Percentiles rank a stretch among this genome's conserved stretches.
Conservation (phyloP, 2,888 invertebrate species). For the Adineta ricciae region DNA sequence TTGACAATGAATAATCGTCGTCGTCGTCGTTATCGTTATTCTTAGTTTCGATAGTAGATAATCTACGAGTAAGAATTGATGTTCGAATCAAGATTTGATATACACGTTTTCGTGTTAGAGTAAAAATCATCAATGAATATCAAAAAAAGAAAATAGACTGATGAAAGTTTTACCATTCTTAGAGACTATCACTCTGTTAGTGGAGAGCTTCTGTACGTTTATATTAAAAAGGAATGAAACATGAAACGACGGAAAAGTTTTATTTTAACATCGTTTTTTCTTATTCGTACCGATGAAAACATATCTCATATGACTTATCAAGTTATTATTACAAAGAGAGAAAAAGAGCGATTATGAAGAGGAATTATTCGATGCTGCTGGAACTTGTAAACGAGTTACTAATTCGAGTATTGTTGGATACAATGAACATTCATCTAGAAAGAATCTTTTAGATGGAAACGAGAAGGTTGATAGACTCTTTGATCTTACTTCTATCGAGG, state of each 20-base stretch:
- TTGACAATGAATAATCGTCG: conserved; percentile 13
- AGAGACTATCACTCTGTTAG: no score
- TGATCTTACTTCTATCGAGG: neutral
- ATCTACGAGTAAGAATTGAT: conserved; percentile 15
- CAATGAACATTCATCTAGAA: conserved; percentile 8
- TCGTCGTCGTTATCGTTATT: no score
- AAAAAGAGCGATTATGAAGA: neutral
- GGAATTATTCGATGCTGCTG: neutral
- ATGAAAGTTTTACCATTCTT: no score
- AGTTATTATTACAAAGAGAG: neutral
- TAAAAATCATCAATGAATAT: neutral
- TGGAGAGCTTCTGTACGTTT: no score
- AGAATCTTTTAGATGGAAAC: neutral
- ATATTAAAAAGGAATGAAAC: neutral
- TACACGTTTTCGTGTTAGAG: neutral
- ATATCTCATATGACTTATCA: neutral
- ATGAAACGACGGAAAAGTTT: neutral
- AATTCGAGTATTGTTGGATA: neutral
- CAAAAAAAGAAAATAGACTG: neutral
- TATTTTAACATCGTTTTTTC: neutral
- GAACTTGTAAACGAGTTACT: neutral
- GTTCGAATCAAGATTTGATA: neutral
- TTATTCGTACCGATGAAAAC: neutral
- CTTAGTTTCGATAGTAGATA: neutral
- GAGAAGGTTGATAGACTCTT: neutral